phyloP scores from a whole-genome alignment of 2,888 invertebrate genomes.

The Drosophila gaucha region DNA sequence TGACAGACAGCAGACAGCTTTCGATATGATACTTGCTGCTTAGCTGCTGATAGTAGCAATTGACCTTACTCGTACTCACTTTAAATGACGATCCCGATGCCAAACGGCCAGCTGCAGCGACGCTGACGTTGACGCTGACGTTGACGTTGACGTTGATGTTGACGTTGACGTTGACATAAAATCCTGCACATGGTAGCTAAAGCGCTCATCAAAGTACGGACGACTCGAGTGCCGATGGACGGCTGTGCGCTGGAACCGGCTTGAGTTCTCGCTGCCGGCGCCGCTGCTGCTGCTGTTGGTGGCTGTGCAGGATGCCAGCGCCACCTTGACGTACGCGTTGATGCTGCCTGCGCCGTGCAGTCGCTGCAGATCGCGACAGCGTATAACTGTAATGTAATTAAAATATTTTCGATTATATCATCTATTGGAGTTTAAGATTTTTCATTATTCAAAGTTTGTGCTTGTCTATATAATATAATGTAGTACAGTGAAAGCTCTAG shows the following conservation, averaged over 20 bases:
- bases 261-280: slow-evolving; percentile 12
- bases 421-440: background rate
- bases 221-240: slow-evolving; percentile 91
- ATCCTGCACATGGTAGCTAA: slow-evolving; percentile 87
- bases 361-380: slow-evolving; percentile 90
- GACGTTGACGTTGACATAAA: slow-evolving; percentile 20
- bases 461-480: no score
- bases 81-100: slow-evolving; percentile 93
- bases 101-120: slow-evolving; percentile 91
- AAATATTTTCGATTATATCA: background rate
- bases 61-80: slow-evolving; percentile 88
- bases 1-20: slow-evolving; percentile 19
- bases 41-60: slow-evolving; percentile 33
- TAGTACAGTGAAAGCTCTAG: no score
- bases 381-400: slow-evolving; percentile 87
- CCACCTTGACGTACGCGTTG: slow-evolving; percentile 86
- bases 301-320: slow-evolving; percentile 54
- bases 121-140: slow-evolving; percentile 57
- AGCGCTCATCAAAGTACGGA: slow-evolving; percentile 92
- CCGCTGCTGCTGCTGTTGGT: slow-evolving; percentile 2
- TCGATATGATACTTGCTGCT: slow-evolving; percentile 17
- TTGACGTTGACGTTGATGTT: background rate
- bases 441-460: background rate
- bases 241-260: slow-evolving; percentile 90
- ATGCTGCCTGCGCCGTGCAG: slow-evolving; percentile 88